Percentiles rank a stretch among this genome's conserved stretches.
Conservation (phyloP, 2,797 vertebrate species). For the Anolis apletophallus region DNA sequence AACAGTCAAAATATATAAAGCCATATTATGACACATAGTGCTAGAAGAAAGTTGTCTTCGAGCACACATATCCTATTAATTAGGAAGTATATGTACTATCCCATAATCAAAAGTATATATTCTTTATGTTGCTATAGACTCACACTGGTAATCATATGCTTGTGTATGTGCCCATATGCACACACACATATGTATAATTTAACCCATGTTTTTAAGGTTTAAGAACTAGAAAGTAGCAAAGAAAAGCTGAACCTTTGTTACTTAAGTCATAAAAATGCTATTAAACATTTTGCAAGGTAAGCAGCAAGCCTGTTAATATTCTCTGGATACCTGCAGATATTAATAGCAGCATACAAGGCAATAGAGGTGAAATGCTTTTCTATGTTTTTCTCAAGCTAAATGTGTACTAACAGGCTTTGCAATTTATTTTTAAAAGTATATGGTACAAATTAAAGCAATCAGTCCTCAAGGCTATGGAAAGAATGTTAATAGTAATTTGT, state of each 20-base stretch:
- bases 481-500: slow-evolving; percentile 37
- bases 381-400: slow-evolving; percentile 10
- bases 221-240: neutral
- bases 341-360: neutral
- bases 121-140: neutral
- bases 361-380: slow-evolving; percentile 30
- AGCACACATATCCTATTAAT: neutral
- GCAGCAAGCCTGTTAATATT: neutral
- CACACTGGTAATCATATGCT: neutral
- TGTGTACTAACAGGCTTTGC: slow-evolving; percentile 1
- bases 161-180: neutral
- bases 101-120: neutral
- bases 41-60: too few species aligned
- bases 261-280: slow-evolving; percentile 37
- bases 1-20: too few species aligned
- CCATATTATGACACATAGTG: too few species aligned
- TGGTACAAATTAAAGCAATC: slow-evolving; percentile 26
- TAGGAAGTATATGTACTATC: neutral
- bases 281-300: slow-evolving; percentile 31
- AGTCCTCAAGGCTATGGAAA: slow-evolving; percentile 26
- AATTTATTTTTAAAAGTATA: slow-evolving; percentile 45
- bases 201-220: neutral
- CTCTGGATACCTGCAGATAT: slow-evolving; percentile 8
- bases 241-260: slow-evolving; percentile 17
- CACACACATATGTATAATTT: neutral